Base-by-base conservation (phyloP, 92 coral and sea anemone genomes). In the Actinernus sp. region DNA sequence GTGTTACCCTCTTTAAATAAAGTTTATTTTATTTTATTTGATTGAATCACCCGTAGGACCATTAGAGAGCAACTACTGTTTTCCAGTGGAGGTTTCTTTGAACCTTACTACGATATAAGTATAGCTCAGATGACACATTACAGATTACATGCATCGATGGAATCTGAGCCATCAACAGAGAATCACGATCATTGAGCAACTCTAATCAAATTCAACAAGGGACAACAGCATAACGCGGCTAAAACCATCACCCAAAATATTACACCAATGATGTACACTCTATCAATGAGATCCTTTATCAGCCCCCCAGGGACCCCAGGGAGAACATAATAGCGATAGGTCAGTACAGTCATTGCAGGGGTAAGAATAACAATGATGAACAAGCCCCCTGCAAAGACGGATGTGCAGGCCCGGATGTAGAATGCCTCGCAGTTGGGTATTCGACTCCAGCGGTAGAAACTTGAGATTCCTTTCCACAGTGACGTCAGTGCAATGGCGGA, bases 401-500 rank as follows among this genome's bases (percentile, higher is more conserved):
- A 85, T 16, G 97, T 85, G 33, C 89, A 70, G 3, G 98, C 98
- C 11, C 98, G 85, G 25, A 91, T 70, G 47, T 76, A 75, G 65
- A 93, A 93, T 18, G 76, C 78, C 26, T 91, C 97, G 43, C 76
- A 90, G 33, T 71, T 38, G 17, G 73, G 80, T 31, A 90, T 74
- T 55, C 92, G 79, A 38, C 95, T 87, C 96, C 97, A 91, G 23
- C 99, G 76, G 38, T 91, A 95, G 62, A 95, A 95, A 31, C 95
- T 92, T 8, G 97, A 90, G 36, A 93, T 86, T 4, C 98, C 98
- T 34, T 93, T 93, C 98, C 98, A 93, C 34, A 88, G 63, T 14
- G 98, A 84, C n/a, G 98, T 93, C 53, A 91, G 61, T 14, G 81
- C 80, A 31, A 93, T 84, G 16, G 98, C 98, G 30, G 76, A 64